Percentiles rank a stretch among this genome's conserved stretches.
Conservation (phyloP, 2,797 vertebrate genomes). For the Trichosurus vulpecula region DNA sequence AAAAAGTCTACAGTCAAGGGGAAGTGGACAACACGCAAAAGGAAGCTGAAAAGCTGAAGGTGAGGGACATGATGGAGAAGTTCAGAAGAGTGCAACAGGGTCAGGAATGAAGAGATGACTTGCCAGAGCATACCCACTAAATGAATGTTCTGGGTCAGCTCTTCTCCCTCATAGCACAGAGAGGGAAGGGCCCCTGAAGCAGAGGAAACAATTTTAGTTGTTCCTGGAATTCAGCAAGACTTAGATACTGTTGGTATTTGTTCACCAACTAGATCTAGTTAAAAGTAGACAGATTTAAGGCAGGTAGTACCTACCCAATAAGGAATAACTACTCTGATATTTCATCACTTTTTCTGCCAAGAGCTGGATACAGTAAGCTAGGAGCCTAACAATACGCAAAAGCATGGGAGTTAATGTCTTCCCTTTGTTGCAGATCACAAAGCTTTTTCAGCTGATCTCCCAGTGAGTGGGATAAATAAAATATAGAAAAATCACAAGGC, state of each 20-base stretch:
- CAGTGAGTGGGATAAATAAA: not conserved
- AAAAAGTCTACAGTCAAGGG: not conserved
- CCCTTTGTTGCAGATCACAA: not conserved
- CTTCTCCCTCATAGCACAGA: no score
- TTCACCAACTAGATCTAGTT: not conserved
- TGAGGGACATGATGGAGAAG: not conserved
- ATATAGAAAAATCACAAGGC: not conserved
- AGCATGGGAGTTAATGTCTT: not conserved
- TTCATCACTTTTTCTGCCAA: not conserved
- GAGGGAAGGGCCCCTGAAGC: not conserved
- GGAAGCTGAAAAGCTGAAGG: not conserved
- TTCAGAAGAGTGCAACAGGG: not conserved
- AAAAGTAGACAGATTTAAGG: not conserved
- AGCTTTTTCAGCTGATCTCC: constrained; percentile 3
- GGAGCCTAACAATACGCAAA: not conserved
- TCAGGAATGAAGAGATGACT: not conserved
- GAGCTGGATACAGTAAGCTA: not conserved
- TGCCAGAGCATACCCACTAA: not conserved
- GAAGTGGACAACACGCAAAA: not conserved
- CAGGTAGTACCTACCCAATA: not conserved
- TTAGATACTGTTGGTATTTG: not conserved
- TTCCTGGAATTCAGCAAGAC: not conserved
- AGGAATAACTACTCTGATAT: not conserved
- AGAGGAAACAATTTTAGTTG: not conserved
- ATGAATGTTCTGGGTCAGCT: not conserved